Evolutionary conservation across 2,797 vertebrate genomes (phyloP).

Genomic region (Eulemur coronatus): DNA sequence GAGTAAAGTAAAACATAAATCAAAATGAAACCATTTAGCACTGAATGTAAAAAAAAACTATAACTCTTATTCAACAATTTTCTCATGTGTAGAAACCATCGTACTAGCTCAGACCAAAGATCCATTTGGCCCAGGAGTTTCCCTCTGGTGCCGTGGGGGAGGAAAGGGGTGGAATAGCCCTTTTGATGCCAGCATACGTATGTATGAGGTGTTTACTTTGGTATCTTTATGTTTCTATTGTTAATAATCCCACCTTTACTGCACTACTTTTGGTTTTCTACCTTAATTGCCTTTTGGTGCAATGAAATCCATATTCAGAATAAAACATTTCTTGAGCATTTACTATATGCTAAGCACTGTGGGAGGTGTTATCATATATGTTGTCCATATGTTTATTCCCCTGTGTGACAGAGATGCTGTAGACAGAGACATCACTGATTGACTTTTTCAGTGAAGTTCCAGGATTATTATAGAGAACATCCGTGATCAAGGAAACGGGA

Average conservation of each 20-base stretch:
- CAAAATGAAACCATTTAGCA: neutral
- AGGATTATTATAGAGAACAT: neutral
- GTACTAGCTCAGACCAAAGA: neutral
- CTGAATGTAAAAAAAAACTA: neutral
- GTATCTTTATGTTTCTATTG: neutral
- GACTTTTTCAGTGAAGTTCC: neutral
- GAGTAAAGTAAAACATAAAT: neutral
- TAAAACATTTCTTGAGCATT: neutral
- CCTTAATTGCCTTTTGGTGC: neutral
- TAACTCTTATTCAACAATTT: neutral
- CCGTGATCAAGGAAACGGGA: neutral
- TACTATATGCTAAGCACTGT: neutral
- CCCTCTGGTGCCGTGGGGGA: neutral
- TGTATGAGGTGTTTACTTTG: neutral
- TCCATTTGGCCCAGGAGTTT: neutral
- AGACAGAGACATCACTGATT: neutral
- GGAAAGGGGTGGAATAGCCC: neutral
- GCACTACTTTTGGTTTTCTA: neutral
- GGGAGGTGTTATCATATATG: neutral
- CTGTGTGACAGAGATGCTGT: too few species aligned
- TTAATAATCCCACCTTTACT: neutral
- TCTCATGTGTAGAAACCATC: neutral
- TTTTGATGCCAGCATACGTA: neutral
- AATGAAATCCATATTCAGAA: neutral
- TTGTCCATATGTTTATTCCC: neutral